A percentile compares a stretch with the other conserved stretches of the same genome.
These are phyloP conservation scores for Picathartes gymnocephalus DNA, from an alignment of 2,113 vertebrate species.

Conservation along the genomic window DNA sequence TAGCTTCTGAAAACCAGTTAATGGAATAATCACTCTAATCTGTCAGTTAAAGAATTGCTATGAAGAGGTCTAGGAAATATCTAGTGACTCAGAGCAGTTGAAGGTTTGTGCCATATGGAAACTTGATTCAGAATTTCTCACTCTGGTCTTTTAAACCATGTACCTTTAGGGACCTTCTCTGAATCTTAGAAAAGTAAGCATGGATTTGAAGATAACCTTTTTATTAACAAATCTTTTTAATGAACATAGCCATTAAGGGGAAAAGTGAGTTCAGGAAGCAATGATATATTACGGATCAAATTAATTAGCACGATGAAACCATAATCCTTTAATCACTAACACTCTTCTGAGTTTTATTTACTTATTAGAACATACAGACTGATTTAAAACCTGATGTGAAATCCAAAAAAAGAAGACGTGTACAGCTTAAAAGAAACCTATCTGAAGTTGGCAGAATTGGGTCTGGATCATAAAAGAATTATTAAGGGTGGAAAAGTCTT, in stretches of 20 bases:
- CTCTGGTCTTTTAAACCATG: neutral
- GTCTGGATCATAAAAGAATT: neutral
- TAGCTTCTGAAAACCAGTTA: neutral
- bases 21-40: slow-evolving; percentile 8
- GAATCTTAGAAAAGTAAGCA: neutral
- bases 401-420: neutral
- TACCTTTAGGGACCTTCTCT: neutral
- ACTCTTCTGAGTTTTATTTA: neutral
- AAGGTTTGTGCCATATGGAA: neutral
- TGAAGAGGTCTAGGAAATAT: neutral
- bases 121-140: neutral
- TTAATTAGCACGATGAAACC: neutral
- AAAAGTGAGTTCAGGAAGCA: neutral
- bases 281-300: neutral
- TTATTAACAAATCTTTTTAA: slow-evolving; percentile 9
- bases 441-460: neutral
- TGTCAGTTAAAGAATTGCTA: neutral
- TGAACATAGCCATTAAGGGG: neutral
- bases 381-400: neutral
- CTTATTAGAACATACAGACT: neutral
- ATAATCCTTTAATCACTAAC: slow-evolving; percentile 12
- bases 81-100: neutral
- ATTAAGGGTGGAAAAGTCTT: neutral
- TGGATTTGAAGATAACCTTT: slow-evolving; percentile 25
- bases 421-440: neutral